Conservation (phyloP, 2,888 invertebrate genomes). For the Caenorhabditis imperialis region DNA sequence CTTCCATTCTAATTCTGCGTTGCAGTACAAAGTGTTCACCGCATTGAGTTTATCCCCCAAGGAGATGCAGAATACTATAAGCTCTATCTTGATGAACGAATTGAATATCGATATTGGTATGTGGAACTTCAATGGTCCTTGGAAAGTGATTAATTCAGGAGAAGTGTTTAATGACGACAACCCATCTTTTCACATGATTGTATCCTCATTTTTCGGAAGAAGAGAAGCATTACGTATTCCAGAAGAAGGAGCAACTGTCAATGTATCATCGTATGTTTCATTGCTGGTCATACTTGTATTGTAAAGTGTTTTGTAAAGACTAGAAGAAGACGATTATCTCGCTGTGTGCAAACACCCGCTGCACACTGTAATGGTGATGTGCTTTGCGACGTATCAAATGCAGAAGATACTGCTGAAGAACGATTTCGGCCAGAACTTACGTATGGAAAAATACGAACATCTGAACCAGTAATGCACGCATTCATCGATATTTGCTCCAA, state of each 20-base stretch:
- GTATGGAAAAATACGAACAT: conserved; percentile 13
- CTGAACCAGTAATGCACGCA: conserved; percentile 13
- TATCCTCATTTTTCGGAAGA: conserved; percentile 29
- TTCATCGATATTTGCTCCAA: not conserved
- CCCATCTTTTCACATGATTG: conserved; percentile 16
- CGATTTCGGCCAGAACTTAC: conserved; percentile 14
- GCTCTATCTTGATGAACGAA: not conserved
- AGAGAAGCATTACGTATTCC: conserved; percentile 7
- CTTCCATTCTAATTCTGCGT: too few relatives aligned
- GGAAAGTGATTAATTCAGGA: conserved; percentile 3
- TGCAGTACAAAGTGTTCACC: conserved; percentile 25
- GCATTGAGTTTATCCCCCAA: not conserved
- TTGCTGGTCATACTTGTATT: not conserved
- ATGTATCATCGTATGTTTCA: not conserved
- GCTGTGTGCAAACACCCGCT: conserved; percentile 16
- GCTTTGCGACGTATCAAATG: conserved; percentile 35
- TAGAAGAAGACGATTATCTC: not conserved
- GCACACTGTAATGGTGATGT: conserved; percentile 38
- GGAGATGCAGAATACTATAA: conserved; percentile 10
- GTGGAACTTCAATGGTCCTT: not conserved
- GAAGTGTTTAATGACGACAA: conserved; percentile 2
- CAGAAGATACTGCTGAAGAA: conserved; percentile 7
- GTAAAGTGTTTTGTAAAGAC: not conserved
- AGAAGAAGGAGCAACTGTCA: not conserved
- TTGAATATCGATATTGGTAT: conserved; percentile 30